These are phyloP conservation scores for Drosophila bipectinata DNA, from an alignment of 1,140 invertebrate species.

Conservation along the genomic window DNA sequence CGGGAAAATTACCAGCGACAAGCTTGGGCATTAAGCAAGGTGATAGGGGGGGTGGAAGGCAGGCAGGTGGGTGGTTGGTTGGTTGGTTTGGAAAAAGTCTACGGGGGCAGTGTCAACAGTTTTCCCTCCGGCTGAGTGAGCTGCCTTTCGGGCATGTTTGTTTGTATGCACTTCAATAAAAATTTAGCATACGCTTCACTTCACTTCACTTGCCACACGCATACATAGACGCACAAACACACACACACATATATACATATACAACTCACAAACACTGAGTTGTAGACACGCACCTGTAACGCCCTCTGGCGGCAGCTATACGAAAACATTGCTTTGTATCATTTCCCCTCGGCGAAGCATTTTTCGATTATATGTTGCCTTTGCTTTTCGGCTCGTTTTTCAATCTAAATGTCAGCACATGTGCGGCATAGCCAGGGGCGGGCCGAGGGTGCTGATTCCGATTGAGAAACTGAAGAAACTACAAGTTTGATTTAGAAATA, in stretches of 20 bases:
- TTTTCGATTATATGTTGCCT: conserved; percentile 65
- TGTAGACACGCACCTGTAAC: conserved; percentile 54
- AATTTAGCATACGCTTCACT: conserved; percentile 77
- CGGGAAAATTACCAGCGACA: conserved; percentile 60
- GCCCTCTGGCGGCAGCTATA: conserved; percentile 54
- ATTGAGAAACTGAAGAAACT: neutral
- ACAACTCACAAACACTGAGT: neutral
- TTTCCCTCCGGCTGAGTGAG: conserved; percentile 44
- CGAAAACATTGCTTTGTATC: conserved; percentile 76
- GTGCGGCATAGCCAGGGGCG: conserved; percentile 30
- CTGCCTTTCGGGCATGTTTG: conserved; percentile 60
- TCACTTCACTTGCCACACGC: conserved; percentile 70
- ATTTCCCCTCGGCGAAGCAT: conserved; percentile 57
- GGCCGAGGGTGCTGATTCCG: neutral
- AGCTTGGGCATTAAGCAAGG: neutral
- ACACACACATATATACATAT: neutral
- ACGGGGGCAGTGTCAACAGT: conserved; percentile 49
- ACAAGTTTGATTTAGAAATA: too few species aligned
- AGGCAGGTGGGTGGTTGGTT: neutral
- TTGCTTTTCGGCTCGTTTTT: conserved; percentile 72
- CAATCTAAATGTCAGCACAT: conserved; percentile 77
- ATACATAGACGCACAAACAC: conserved; percentile 13
- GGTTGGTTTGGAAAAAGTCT: conserved; percentile 8
- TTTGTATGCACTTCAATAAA: conserved; percentile 78
- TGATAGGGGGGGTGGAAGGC: neutral